Evolutionary conservation across 2,797 vertebrate species (phyloP), one percentile per base, ranked within the genome.

Genomic region (Sparus aurata): DNA sequence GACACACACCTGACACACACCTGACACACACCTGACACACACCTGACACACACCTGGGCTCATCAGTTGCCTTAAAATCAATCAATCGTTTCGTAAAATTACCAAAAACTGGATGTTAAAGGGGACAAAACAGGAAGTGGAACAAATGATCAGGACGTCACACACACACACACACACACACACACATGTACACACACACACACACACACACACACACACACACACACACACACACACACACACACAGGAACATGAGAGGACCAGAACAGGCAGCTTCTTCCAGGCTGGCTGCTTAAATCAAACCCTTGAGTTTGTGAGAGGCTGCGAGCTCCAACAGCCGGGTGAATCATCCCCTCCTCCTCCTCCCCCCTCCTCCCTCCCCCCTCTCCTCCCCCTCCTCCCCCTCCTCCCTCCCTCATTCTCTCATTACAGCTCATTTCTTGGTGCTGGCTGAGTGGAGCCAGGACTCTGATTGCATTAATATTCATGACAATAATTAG

Each of bases 401-500:
- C 86, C 54, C 55, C 73, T 87, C 90, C 91, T 45, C 91, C 43
- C 71, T 9, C 92, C 92, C 94, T 61, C 95, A 90, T 92, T 93
- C 88, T 96, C 96, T 97, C 97, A 97, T 97, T 97, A 97, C 95
- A 96, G 96, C 93, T 96, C 96, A 96, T 98, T 96, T 96, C 95
- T 83, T 93, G 95, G 96, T 95, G 96, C 95, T 50, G 96, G 95
- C 96, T 96, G 96, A 97, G 96, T 95, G 95, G 95, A 95, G 93
- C 95, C 90, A 88, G 88, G 92, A 95, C 95, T 96, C 97, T 97
- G 95, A 97, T 96, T 93, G 64, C 96, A 99, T 99, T 98, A 99
- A 99, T 98, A 99, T 99, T 99, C 97, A 99, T 98, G 97, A 97
- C 95, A 94, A 96, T 98, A 99, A 99, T 99, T 98, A 98, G 96